These are phyloP conservation scores for Steinernema feltiae DNA, from an alignment of 1,140 invertebrate genomes.

Conservation along the genomic window DNA sequence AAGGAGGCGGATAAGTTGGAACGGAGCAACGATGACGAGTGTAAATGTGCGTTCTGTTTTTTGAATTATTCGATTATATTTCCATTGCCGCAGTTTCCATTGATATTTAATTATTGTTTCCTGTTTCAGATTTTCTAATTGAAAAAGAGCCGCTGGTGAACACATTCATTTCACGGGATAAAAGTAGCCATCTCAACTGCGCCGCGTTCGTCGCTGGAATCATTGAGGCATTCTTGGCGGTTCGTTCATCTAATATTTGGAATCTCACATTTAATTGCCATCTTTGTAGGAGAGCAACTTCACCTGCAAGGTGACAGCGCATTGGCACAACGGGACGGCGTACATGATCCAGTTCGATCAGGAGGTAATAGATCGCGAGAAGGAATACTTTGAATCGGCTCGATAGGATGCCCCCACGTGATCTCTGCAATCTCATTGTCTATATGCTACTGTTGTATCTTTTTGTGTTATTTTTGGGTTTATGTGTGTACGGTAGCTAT, in stretches of 20 bases:
- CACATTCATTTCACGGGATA: slow-evolving; percentile 91
- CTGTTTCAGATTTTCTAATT: slow-evolving; percentile 87
- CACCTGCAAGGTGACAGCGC: slow-evolving; percentile 62
- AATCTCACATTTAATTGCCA: slow-evolving; percentile 15
- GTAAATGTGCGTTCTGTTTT: slow-evolving; percentile 71
- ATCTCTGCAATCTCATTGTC: too few relatives aligned
- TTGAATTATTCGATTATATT: neutral
- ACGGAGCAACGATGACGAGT: slow-evolving; percentile 93
- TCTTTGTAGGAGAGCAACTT: slow-evolving; percentile 54
- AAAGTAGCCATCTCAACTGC: slow-evolving; percentile 94
- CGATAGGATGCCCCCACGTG: too few relatives aligned
- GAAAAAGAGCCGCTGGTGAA: slow-evolving; percentile 96
- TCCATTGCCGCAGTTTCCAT: slow-evolving; percentile 20
- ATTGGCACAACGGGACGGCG: slow-evolving; percentile 98
- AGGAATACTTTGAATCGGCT: too few relatives aligned
- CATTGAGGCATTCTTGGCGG: slow-evolving; percentile 86
- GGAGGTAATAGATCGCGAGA: slow-evolving; percentile 78
- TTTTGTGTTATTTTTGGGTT: too few relatives aligned
- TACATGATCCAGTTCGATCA: slow-evolving; percentile 99
- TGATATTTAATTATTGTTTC: too few relatives aligned
- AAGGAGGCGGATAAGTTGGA: slow-evolving; percentile 97
- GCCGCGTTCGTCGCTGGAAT: slow-evolving; percentile 95
- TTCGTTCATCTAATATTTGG: slow-evolving; percentile 63
- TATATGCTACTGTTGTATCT: too few relatives aligned
- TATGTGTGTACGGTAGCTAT: too few relatives aligned